These are phyloP conservation scores for Zele albiditarsus DNA, from an alignment of 2,888 invertebrate species.

Conservation along the genomic window DNA sequence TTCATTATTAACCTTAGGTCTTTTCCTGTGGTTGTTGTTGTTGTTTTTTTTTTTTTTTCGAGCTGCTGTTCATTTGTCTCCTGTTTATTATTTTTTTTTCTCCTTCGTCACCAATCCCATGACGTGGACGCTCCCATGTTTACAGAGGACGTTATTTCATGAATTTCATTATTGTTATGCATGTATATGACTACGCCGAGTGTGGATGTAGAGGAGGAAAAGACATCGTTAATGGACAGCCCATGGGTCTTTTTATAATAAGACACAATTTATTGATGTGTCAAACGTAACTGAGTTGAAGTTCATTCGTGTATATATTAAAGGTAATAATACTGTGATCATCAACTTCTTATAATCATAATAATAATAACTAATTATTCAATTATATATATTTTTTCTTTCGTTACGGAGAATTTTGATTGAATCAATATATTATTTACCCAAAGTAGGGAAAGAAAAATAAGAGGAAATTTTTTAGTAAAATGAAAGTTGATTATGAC, in stretches of 20 bases:
- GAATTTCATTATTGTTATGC: constrained; percentile 9
- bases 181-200: neutral
- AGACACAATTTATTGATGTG: neutral
- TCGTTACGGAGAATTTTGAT: too few species aligned
- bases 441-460: too few species aligned
- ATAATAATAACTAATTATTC: too few species aligned
- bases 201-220: neutral
- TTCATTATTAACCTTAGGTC: neutral
- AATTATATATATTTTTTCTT: too few species aligned
- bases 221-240: neutral
- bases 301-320: too few species aligned
- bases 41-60: neutral
- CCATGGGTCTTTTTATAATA: neutral
- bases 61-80: constrained; percentile 16
- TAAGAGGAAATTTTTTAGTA: too few species aligned
- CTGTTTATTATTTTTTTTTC: constrained; percentile 42
- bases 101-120: constrained; percentile 48
- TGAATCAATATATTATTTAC: too few species aligned
- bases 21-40: neutral
- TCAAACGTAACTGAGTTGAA: neutral
- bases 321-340: too few species aligned
- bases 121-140: constrained; percentile 59
- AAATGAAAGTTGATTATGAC: too few species aligned
- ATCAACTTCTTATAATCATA: too few species aligned
- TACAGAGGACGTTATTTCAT: constrained; percentile 51